Conservation (phyloP, 2,797 vertebrate species). For the Loris lydekkerianus region DNA sequence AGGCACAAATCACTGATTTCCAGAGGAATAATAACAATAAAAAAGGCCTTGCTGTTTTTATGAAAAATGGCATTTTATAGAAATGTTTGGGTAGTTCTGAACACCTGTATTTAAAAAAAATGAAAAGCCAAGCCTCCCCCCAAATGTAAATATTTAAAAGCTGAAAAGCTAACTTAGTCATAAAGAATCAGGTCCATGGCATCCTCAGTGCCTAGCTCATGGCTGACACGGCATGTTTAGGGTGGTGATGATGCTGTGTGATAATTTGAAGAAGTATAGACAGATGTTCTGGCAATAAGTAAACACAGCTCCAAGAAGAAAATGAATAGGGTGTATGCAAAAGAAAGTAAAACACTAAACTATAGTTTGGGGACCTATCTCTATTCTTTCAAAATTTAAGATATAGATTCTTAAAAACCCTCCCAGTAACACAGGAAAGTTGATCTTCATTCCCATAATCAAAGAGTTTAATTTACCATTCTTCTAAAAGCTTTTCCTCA, state of each 20-base stretch:
- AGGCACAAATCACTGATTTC: constrained; percentile 77
- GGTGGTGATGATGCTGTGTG: background rate
- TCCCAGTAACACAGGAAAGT: background rate
- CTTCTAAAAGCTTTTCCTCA: background rate
- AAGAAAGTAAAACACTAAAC: background rate
- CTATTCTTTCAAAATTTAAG: background rate
- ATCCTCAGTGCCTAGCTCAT: background rate
- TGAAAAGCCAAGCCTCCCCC: background rate
- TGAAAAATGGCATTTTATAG: constrained; percentile 60
- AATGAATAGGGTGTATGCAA: background rate
- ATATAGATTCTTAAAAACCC: constrained; percentile 4
- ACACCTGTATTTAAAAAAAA: background rate
- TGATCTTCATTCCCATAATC: background rate
- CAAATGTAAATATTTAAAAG: constrained; percentile 49
- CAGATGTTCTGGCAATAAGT: background rate
- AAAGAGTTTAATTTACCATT: background rate
- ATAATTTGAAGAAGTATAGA: background rate
- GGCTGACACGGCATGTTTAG: background rate
- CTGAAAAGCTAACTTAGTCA: background rate
- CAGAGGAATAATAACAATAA: constrained; percentile 67
- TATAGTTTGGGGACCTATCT: background rate
- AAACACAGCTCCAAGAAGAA: background rate
- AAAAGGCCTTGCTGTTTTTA: constrained; percentile 37
- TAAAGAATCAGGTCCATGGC: constrained; percentile 15
- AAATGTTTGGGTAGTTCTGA: constrained; percentile 48